These are phyloP conservation scores for Temnopleurus reevesii DNA, from an alignment of 53 echinoderm and acorn worm genomes.

Conservation along the genomic window DNA sequence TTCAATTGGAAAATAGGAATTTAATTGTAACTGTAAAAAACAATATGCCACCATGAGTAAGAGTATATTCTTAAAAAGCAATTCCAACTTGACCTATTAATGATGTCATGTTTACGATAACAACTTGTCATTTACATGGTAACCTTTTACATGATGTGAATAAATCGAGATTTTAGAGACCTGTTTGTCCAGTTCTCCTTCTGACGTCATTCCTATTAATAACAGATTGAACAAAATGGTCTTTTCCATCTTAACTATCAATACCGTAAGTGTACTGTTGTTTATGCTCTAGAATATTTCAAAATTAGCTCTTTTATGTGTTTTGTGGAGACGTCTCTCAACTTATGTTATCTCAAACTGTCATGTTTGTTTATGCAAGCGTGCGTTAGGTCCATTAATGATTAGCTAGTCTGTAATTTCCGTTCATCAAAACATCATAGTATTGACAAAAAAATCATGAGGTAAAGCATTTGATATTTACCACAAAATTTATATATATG, in stretches of 20 bases:
- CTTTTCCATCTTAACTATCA: background rate
- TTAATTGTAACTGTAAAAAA: too few relatives aligned
- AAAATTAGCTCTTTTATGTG: too few relatives aligned
- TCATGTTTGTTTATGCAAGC: background rate
- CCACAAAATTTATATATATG: too few relatives aligned
- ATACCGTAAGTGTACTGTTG: background rate
- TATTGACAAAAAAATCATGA: too few relatives aligned
- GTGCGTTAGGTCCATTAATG: background rate
- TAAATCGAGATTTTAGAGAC: too few relatives aligned
- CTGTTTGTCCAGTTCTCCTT: background rate
- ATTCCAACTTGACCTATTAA: background rate
- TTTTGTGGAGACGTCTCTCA: too few relatives aligned
- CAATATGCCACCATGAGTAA: too few relatives aligned
- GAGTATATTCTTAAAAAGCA: too few relatives aligned
- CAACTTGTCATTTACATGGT: background rate
- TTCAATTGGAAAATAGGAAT: too few relatives aligned
- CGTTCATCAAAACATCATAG: background rate
- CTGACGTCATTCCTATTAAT: conserved; percentile 13
- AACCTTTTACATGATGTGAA: background rate
- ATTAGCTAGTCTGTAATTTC: background rate
- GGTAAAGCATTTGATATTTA: too few relatives aligned
- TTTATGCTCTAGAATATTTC: background rate
- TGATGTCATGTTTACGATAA: background rate
- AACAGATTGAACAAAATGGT: background rate
- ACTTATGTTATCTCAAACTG: background rate